phyloP scores from a whole-genome alignment of 2,113 vertebrate genomes.

The Pipa parva region DNA sequence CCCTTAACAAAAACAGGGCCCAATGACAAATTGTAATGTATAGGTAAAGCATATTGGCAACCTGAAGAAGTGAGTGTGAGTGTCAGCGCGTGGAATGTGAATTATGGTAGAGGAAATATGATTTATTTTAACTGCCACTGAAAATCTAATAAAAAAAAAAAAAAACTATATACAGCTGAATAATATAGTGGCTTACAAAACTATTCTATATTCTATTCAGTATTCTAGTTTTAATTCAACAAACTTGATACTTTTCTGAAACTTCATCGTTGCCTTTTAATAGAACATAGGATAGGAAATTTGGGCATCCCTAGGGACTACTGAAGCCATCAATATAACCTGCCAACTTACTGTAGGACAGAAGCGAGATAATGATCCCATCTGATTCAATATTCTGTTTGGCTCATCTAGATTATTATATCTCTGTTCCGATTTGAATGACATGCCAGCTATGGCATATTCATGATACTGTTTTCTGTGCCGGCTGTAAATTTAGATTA shows the following conservation, averaged over 20 bases:
- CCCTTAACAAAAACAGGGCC: too few relatives aligned
- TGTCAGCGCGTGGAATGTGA: too few relatives aligned
- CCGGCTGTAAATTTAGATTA: background rate
- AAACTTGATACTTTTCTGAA: background rate
- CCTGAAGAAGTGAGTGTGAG: too few relatives aligned
- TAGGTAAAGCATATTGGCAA: too few relatives aligned
- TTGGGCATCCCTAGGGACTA: constrained; percentile 12
- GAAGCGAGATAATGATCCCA: constrained; percentile 19
- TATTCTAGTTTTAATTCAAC: background rate
- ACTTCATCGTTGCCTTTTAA: constrained; percentile 27
- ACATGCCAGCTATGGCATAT: background rate
- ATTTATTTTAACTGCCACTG: too few relatives aligned
- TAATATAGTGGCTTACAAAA: too few relatives aligned
- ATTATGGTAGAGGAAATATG: too few relatives aligned
- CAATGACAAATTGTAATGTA: too few relatives aligned
- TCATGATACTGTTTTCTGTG: background rate
- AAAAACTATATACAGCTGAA: too few relatives aligned
- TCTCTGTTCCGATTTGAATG: constrained; percentile 1
- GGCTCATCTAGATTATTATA: constrained; percentile 8
- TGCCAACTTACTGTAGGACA: constrained; percentile 7
- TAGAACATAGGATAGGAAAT: background rate
- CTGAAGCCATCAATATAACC: constrained; percentile 12
- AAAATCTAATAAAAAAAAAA: too few relatives aligned
- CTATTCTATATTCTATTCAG: too few relatives aligned
- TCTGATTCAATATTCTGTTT: background rate